Evolutionary conservation across 2,888 invertebrate genomes (phyloP).

Genomic region (Drosophila atroscutellata): DNA sequence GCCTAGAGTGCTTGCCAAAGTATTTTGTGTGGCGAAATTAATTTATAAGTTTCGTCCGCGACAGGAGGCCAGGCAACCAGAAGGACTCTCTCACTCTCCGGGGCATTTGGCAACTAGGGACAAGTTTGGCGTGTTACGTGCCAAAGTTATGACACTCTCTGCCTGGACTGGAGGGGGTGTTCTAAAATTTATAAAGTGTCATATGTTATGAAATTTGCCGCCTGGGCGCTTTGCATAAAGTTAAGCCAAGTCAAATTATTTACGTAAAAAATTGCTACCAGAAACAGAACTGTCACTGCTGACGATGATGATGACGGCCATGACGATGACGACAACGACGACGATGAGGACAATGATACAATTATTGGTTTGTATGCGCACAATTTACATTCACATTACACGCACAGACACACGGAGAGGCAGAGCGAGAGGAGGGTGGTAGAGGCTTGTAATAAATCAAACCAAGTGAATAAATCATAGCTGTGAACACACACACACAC

Average conservation of each 20-base stretch:
- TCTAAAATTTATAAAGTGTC: constrained; percentile 67
- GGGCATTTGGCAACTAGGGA: constrained; percentile 37
- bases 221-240: constrained; percentile 55
- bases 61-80: constrained; percentile 12
- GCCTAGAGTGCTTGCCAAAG: constrained; percentile 65
- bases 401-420: background rate
- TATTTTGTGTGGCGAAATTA: constrained; percentile 74
- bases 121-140: constrained; percentile 43
- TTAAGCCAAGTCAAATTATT: constrained; percentile 64
- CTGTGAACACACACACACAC: constrained; percentile 52
- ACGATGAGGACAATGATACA: constrained; percentile 60
- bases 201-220: constrained; percentile 60
- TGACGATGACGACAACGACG: background rate
- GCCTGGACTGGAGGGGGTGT: constrained; percentile 20
- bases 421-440: background rate
- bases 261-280: constrained; percentile 59
- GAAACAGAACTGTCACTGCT: background rate
- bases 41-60: constrained; percentile 71
- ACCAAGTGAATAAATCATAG: constrained; percentile 82
- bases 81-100: background rate
- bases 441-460: constrained; percentile 78
- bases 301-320: background rate
- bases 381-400: constrained; percentile 65
- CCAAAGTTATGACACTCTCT: constrained; percentile 62
- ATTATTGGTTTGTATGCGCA: constrained; percentile 74